Base-by-base conservation (phyloP, 2,888 invertebrate genomes). In the Drosophila hamatofila region DNA sequence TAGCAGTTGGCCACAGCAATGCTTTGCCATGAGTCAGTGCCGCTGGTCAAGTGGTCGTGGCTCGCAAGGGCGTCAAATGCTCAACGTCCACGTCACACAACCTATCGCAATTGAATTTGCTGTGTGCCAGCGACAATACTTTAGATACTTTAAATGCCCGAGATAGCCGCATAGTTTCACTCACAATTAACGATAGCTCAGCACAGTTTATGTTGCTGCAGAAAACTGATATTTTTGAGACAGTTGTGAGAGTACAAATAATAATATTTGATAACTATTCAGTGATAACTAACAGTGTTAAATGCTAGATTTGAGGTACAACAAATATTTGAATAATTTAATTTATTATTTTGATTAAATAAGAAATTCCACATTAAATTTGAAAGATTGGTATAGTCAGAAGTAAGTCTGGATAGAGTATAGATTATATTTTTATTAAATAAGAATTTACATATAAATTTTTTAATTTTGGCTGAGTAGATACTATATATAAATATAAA, bases 21-120 rank as follows among this genome's bases (percentile, higher is more conserved):
- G 64, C 21, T 11, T 33, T 44, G 61, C n/a, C 55, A 48, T 74
- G 75, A 75, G 56, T 74, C 75, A 75, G 59, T 63, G 18, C 14
- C 25, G 23, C 65, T 65, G 66, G 66, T 55, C 66, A 65, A 66
- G 46, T 66, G 62, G 57, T 23, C 35, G 60, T 2, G 18, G 48
- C 39, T 49, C 57, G 37, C 49, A 59, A 51, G 63, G 75, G 60
- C 60, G 68, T 59, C 49, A 61, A 68, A 30, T 60, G 66, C 46
- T 41, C 51, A 27, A 41, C 48, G 56, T 14, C 27, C 44, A 23
- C 37, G 48, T 30, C 46, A 27, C 46, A 44, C 42, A 60, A 74
- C 64, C 75, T 54, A 64, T 57, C 44, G 52, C 57, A 71, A 64
- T 60, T 39, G 27, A 39, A 35, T 64, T 60, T 56, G 18, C 66